A percentile compares a stretch with the other conserved stretches of the same genome.
phyloP scores from a whole-genome alignment of 2,888 invertebrate genomes.

The Brachynemurus nebulosus region DNA sequence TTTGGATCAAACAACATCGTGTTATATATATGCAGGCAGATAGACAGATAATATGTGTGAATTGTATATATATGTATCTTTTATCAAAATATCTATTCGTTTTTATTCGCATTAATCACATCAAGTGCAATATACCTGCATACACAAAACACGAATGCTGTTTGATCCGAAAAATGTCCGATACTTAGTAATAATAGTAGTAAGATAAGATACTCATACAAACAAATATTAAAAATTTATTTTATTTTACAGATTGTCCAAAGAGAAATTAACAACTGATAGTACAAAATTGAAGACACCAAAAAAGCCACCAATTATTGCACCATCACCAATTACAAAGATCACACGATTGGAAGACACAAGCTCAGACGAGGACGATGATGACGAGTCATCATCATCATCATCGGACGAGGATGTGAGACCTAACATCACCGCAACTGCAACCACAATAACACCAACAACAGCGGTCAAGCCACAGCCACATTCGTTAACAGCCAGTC shows the following conservation, averaged over 20 bases:
- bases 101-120: too few relatives aligned
- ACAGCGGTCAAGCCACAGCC: slow-evolving; percentile 33
- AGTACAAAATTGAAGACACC: background rate
- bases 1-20: too few relatives aligned
- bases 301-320: background rate
- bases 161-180: too few relatives aligned
- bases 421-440: slow-evolving; percentile 9
- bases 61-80: too few relatives aligned
- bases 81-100: too few relatives aligned
- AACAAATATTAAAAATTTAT: background rate
- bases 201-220: too few relatives aligned
- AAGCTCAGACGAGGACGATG: slow-evolving; percentile 9
- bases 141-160: too few relatives aligned
- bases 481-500: slow-evolving; percentile 33
- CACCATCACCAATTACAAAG: background rate
- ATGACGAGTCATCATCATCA: slow-evolving; percentile 14
- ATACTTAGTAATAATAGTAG: too few relatives aligned
- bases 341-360: slow-evolving; percentile 10
- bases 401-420: slow-evolving; percentile 16
- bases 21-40: too few relatives aligned
- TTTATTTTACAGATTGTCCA: slow-evolving; percentile 4
- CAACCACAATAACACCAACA: slow-evolving; percentile 27
- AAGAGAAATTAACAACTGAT: background rate
- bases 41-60: too few relatives aligned
- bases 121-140: too few relatives aligned